Conservation (phyloP, 2,888 invertebrate species). For the Diarsia rubi region DNA sequence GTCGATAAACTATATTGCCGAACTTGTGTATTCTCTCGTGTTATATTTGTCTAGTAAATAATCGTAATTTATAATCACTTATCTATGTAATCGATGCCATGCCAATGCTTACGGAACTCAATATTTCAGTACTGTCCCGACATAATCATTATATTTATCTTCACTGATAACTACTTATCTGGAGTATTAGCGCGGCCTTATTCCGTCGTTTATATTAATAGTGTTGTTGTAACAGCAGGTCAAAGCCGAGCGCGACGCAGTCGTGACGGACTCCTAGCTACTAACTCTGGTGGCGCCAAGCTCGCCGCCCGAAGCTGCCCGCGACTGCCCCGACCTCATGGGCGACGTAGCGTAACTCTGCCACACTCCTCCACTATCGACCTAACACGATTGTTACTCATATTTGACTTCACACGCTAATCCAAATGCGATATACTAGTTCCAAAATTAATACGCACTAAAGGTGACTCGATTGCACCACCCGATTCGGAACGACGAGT, state of each 20-base stretch:
- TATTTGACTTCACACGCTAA: slow-evolving; percentile 34
- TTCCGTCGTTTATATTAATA: slow-evolving; percentile 16
- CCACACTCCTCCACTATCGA: slow-evolving; percentile 16
- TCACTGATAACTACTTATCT: slow-evolving; percentile 34
- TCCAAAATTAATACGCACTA: slow-evolving; percentile 37
- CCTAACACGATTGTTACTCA: slow-evolving; percentile 17
- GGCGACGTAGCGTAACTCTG: slow-evolving; percentile 48
- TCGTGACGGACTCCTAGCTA: slow-evolving; percentile 89
- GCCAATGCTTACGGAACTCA: slow-evolving; percentile 1
- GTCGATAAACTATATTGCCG: neutral
- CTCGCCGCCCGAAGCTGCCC: slow-evolving; percentile 63
- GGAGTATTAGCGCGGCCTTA: slow-evolving; percentile 10
- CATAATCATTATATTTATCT: slow-evolving; percentile 26
- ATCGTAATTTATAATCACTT: slow-evolving; percentile 23
- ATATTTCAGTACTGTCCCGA: slow-evolving; percentile 7
- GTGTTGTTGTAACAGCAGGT: slow-evolving; percentile 90
- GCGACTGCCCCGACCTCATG: slow-evolving; percentile 63
- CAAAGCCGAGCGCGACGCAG: slow-evolving; percentile 93
- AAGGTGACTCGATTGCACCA: slow-evolving; percentile 30
- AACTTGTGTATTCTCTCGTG: slow-evolving; percentile 1
- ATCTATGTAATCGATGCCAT: slow-evolving; percentile 11
- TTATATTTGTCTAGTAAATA: slow-evolving; percentile 19
- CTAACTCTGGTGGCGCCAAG: slow-evolving; percentile 76
- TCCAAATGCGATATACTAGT: slow-evolving; percentile 22
- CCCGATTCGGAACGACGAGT: slow-evolving; percentile 30